Evolutionary conservation across 2,113 vertebrate species (phyloP), one percentile per base, ranked within the genome.

Genomic region (Nothocercus julius): DNA sequence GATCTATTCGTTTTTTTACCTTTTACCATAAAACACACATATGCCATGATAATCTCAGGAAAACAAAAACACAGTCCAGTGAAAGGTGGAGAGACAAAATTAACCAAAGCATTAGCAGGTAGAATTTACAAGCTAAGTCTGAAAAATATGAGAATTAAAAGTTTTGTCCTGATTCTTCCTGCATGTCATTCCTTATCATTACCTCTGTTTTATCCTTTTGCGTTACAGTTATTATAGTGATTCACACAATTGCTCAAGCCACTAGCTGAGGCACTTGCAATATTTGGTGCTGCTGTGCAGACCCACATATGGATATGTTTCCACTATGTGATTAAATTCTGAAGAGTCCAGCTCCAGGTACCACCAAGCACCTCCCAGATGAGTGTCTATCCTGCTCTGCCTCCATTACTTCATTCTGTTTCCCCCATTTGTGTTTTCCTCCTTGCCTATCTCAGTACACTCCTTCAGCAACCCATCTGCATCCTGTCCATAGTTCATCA

Each of bases 111-210:
- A 61, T 51, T 14, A 75, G 32, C 36, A 85, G 13, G 4, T 5
- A 40, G 30, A 68, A 59, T 27, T n/a, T 44, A 13, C 44, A 77
- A 47, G 8, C 11, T 61, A 80, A 19, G 66, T n/a, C 2, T 83
- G 25, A 83, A 87, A 85, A 67, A 54, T 8, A 68, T 1, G 2
- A 27, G 10, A 45, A 19, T 3, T 36, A 18, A 19, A 67, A 7
- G 3, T 9, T 77, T 80, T 79, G 53, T 18, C 9, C 36, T 63
- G 21, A 67, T 44, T 0, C 0, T 34, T n/a, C 45, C 2, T 70
- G n/a, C 30, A 80, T 82, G 32, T 42, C 69, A 3, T 32, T 66
- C 40, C 15, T 66, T 61, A 59, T 13, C 2, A 0, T 56, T 51
- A 78, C 56, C 6, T 5, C 68, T 0, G 0, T n/a, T 62, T 61